These are phyloP conservation scores for Oscheius sp. DNA, from an alignment of 2,888 invertebrate genomes.

Conservation along the genomic window DNA sequence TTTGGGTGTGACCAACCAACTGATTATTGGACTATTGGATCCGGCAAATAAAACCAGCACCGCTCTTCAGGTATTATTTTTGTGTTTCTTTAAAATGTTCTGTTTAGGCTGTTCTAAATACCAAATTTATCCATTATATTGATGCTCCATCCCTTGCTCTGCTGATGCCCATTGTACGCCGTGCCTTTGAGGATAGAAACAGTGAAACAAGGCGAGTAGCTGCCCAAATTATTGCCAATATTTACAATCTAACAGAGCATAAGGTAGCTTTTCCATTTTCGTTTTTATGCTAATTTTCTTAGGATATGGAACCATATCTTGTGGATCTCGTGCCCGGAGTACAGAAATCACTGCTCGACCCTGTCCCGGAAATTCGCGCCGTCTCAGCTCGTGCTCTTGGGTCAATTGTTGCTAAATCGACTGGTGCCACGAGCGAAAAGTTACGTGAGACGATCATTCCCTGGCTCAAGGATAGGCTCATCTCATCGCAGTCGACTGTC, in stretches of 20 bases:
- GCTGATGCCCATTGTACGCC: constrained; percentile 98
- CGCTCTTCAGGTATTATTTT: constrained; percentile 37
- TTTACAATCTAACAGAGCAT: constrained; percentile 98
- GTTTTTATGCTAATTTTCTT: too few species aligned
- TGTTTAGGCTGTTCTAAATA: constrained; percentile 68
- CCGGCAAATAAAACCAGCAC: constrained; percentile 88
- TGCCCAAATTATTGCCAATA: constrained; percentile 98
- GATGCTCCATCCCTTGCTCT: constrained; percentile 97
- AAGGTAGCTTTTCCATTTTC: constrained; percentile 77
- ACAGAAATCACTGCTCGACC: constrained; percentile 93
- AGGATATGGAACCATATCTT: constrained; percentile 92
- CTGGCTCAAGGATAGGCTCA: constrained; percentile 97
- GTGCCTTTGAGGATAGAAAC: constrained; percentile 95
- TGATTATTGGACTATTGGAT: constrained; percentile 65
- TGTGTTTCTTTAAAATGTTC: background rate
- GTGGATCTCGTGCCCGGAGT: constrained; percentile 95
- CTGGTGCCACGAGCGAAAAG: constrained; percentile 79
- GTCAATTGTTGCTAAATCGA: constrained; percentile 65
- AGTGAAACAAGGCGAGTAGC: constrained; percentile 99
- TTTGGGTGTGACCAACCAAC: constrained; percentile 74
- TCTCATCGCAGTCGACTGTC: constrained; percentile 93
- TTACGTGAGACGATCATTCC: constrained; percentile 92
- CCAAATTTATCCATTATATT: constrained; percentile 96
- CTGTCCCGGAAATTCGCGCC: constrained; percentile 95
- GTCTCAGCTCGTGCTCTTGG: constrained; percentile 87